Conservation (phyloP, 2,797 vertebrate species). For the Hyperoplus immaculatus region DNA sequence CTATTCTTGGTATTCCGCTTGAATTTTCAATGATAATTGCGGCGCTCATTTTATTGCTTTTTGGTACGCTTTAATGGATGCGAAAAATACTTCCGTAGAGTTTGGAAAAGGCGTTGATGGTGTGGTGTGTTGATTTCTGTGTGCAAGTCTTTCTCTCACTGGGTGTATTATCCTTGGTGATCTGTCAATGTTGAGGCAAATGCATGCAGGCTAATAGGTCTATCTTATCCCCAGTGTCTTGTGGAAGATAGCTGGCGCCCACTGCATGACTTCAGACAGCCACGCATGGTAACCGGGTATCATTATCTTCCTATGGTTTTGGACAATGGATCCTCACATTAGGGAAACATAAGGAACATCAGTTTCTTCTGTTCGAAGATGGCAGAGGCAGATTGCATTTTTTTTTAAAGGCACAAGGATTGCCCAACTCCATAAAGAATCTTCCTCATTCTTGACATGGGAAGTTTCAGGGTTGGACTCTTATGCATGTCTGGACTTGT, state of each 20-base stretch:
- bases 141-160: background rate
- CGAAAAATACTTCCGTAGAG: background rate
- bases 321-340: conserved; percentile 55
- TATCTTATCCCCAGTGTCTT: conserved; percentile 29
- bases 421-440: conserved; percentile 40
- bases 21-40: conserved; percentile 35
- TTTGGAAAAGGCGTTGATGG: background rate
- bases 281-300: conserved; percentile 18
- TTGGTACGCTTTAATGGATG: background rate
- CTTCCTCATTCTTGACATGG: conserved; percentile 64
- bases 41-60: conserved; percentile 1
- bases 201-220: conserved; percentile 18
- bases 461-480: conserved; percentile 38
- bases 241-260: conserved; percentile 30
- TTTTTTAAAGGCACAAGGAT: conserved; percentile 9
- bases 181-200: conserved; percentile 12
- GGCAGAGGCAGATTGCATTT: conserved; percentile 34
- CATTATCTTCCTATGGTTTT: conserved; percentile 41
- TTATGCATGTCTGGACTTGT: conserved; percentile 52
- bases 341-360: conserved; percentile 53
- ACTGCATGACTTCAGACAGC: conserved; percentile 32
- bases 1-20: conserved; percentile 14
- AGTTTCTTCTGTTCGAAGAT: conserved; percentile 13
- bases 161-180: conserved; percentile 5
- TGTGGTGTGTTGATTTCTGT: background rate